Conservation (phyloP, 2,888 invertebrate species). For the Tachina lurida region DNA sequence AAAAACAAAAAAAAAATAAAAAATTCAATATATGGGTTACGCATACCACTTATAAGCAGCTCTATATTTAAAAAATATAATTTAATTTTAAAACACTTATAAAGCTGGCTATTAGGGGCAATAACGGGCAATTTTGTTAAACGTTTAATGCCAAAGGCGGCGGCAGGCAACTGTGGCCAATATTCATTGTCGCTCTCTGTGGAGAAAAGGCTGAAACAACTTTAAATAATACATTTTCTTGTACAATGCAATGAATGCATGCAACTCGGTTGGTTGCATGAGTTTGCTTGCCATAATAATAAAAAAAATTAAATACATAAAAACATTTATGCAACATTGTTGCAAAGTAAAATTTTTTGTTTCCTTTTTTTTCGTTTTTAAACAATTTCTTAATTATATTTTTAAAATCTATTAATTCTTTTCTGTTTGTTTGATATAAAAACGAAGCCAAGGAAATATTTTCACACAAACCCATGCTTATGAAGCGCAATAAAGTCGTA, state of each 20-base stretch:
- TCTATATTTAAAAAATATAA: not conserved
- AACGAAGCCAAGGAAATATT: not conserved
- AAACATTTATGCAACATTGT: slow-evolving; percentile 54
- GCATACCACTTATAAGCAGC: no score
- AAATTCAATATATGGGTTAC: not conserved
- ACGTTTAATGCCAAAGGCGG: slow-evolving; percentile 31
- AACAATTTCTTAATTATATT: slow-evolving; percentile 28
- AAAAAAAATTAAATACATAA: slow-evolving; percentile 22
- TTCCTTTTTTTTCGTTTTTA: not conserved
- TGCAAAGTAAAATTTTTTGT: slow-evolving; percentile 17
- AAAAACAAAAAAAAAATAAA: not conserved
- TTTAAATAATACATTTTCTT: slow-evolving; percentile 20
- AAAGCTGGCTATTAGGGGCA: not conserved
- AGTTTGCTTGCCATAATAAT: slow-evolving; percentile 1
- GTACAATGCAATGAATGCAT: not conserved
- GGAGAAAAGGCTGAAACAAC: not conserved
- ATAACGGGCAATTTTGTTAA: slow-evolving; percentile 5
- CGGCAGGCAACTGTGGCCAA: slow-evolving; percentile 25
- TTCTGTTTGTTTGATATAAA: not conserved
- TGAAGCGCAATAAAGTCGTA: no score
- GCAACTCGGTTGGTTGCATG: slow-evolving; percentile 37
- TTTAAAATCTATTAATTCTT: slow-evolving; percentile 13
- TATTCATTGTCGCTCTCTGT: slow-evolving; percentile 21
- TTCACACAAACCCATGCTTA: not conserved
- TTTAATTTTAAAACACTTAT: not conserved